Evolutionary conservation across 2,113 vertebrate species (phyloP).

Genomic region (Pangasianodon gigas): DNA sequence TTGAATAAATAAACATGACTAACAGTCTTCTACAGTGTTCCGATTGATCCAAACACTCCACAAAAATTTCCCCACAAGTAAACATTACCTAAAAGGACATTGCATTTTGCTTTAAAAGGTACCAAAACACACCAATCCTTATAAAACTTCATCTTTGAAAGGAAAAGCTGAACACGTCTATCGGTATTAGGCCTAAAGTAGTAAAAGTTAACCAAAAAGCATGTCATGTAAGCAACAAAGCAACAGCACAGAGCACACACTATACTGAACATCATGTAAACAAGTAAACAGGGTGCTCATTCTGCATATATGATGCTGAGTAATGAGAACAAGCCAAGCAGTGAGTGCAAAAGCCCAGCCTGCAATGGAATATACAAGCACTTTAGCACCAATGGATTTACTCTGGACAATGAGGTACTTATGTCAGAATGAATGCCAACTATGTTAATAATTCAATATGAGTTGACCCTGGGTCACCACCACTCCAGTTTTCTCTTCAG

Average conservation of each 20-base stretch:
- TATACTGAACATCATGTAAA: background rate
- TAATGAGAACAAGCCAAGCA: background rate
- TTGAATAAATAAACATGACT: background rate
- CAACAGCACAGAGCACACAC: background rate
- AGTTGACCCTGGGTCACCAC: background rate
- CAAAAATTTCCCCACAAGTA: background rate
- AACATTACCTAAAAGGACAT: background rate
- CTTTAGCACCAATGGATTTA: background rate
- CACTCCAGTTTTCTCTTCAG: background rate
- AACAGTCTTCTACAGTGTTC: background rate
- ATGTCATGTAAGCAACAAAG: background rate
- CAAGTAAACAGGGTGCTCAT: background rate
- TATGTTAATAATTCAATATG: conserved; percentile 8
- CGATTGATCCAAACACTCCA: background rate
- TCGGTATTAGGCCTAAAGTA: background rate
- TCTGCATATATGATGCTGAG: background rate
- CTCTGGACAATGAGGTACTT: conserved; percentile 18
- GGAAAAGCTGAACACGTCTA: background rate
- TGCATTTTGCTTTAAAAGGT: background rate
- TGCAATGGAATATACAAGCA: background rate
- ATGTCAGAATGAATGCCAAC: background rate
- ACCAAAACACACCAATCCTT: background rate
- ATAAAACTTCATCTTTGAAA: background rate
- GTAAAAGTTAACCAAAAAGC: background rate
- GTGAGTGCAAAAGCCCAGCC: background rate